Conservation (phyloP, 2,797 vertebrate genomes). For the Rhynchotus rufescens region DNA sequence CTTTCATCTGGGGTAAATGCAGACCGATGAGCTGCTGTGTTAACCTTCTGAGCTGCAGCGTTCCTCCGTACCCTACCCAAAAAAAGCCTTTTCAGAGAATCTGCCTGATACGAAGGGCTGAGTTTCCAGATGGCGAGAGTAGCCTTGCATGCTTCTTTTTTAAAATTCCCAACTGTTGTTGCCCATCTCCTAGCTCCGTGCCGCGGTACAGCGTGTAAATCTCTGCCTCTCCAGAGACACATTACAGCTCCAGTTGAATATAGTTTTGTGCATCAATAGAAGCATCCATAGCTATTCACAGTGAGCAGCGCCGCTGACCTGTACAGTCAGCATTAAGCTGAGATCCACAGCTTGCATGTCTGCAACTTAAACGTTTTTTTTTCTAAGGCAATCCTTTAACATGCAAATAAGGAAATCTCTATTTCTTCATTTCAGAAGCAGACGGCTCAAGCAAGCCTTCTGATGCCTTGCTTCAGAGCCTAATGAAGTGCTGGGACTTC, state of each 20-base stretch:
- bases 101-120: not conserved
- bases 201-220: not conserved
- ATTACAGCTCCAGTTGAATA: not conserved
- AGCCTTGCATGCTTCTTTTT: slow-evolving; percentile 3
- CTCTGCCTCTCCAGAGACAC: not conserved
- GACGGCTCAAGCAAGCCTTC: not conserved
- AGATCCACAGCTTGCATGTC: not conserved
- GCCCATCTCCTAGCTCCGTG: not conserved
- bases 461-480: not conserved
- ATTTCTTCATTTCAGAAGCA: not conserved
- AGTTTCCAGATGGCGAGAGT: slow-evolving; percentile 34
- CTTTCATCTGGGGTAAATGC: slow-evolving; percentile 12
- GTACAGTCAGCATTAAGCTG: not conserved
- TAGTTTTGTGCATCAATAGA: not conserved
- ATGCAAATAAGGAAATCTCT: not conserved
- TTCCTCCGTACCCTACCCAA: not conserved
- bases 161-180: slow-evolving; percentile 15
- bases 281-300: not conserved
- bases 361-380: not conserved
- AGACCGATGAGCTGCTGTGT: not conserved
- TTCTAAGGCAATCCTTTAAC: not conserved
- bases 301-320: not conserved
- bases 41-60: not conserved
- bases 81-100: not conserved
- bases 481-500: not conserved